Percentiles rank a stretch among this genome's conserved stretches.
phyloP scores from a whole-genome alignment of 2,113 vertebrate genomes.

The Penelope pileata region DNA sequence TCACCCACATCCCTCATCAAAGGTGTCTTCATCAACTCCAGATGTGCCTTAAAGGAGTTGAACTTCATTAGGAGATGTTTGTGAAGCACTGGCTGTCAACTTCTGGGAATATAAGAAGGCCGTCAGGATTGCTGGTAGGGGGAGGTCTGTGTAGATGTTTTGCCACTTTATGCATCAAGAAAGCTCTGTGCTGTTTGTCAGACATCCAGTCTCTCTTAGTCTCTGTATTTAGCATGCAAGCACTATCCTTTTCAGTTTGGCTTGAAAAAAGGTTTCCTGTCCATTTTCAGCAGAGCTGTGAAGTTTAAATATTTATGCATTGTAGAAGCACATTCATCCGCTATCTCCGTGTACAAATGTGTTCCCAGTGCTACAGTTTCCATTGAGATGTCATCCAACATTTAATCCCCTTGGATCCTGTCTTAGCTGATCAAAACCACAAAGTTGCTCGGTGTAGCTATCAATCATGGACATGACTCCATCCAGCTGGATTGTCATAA shows the following conservation, averaged over 20 bases:
- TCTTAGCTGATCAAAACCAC: conserved; percentile 51
- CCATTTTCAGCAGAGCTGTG: conserved; percentile 52
- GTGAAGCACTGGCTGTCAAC: background rate
- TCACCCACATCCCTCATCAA: background rate
- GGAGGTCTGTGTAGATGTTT: background rate
- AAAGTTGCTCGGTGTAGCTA: conserved; percentile 15
- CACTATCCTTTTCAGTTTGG: background rate
- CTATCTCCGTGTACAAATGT: conserved; percentile 34
- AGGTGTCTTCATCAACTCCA: background rate
- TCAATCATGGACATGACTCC: conserved; percentile 38
- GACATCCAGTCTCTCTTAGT: background rate
- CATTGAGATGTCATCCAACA: conserved; percentile 62
- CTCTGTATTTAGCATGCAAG: background rate
- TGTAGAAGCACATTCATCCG: conserved; percentile 52
- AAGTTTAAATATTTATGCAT: conserved; percentile 63
- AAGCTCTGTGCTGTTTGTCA: background rate
- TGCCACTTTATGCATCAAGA: background rate
- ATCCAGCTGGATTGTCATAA: conserved; percentile 35
- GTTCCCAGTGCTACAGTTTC: conserved; percentile 38
- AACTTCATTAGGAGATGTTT: background rate
- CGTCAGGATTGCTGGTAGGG: background rate
- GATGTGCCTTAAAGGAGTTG: background rate
- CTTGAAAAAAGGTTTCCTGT: conserved; percentile 57
- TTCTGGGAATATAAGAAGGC: background rate
- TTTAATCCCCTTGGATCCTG: conserved; percentile 57